Evolutionary conservation across 2,113 vertebrate species (phyloP), one percentile per base, ranked within the genome.

Genomic region (Struthidea cinerea): DNA sequence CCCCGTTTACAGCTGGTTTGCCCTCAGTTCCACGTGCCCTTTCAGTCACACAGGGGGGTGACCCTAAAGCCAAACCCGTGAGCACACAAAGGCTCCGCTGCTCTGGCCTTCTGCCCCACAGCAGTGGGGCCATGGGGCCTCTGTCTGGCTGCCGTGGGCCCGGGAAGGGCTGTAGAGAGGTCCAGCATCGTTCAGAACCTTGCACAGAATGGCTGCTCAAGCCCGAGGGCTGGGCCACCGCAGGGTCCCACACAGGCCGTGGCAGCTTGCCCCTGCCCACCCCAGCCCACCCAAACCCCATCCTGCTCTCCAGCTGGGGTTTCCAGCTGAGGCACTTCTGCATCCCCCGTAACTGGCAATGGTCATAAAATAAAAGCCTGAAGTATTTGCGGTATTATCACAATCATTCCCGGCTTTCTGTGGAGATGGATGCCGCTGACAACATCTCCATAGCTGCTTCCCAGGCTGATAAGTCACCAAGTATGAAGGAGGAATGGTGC

Each of bases 371-470:
- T 2, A 71, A 68, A 94, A 64, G 13, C n/a, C 87, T 16, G 1
- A 26, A 55, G 39, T 63, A 59, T 80, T 53, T 85, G 75, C 26
- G 32, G 37, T 6, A 41, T 89, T 89, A 44, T 52, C 84, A 56
- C 75, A 63, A n/a, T 33, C 42, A 15, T 90, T 87, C 69, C 87
- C 59, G 79, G 26, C 67, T 91, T 68, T 82, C 93, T 87, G 76
- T 80, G 87, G 82, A 74, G 91, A 83, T 0, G 24, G 59, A 84
- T 44, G 47, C 70, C 0, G 3, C 91, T 65, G 94, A 95, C 94
- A 95, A 84, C 90, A 94, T 95, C 93, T 96, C 82, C 81, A 11
- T 19, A 73, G 67, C 94, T 69, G 82, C 94, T 96, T 97, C 94
- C 93, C 95, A 94, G 74, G 94, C 91, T 90, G 94, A 91, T 96